Base-by-base conservation (phyloP, 2,113 vertebrate genomes). In the Barnardius zonarius region DNA sequence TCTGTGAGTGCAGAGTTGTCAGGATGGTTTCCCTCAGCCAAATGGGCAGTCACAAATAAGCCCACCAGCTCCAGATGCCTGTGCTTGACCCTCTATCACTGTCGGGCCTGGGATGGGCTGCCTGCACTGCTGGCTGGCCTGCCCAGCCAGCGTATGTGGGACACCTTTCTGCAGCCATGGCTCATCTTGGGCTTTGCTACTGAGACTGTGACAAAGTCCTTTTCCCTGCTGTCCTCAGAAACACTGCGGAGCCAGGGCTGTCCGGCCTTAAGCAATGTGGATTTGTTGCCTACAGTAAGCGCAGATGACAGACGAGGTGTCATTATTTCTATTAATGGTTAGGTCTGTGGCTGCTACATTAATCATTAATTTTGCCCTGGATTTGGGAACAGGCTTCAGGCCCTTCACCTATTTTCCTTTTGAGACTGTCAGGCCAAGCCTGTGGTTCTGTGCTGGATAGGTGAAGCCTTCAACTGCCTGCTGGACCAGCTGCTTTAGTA, bases 11-110 rank as follows among this genome's bases (percentile, higher is more conserved):
- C 4, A 8, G 64, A 15, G 9, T 33, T 62, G 39, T 46, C 0
- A 1, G 30, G 6, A 14, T 41, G n/a, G 7, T 20, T 93, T 62
- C 19, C 7, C 23, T 44, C 37, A 70, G 46, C 30, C 19, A 11
- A 28, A n/a, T 0, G 7, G 64, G 9, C 7, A 43, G 22, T 10
- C 30, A 10, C 1, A 1, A 68, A 43, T 44, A 54, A 62, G 30
- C 33, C 9, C 2, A 5, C 33, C 23, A 66, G 28, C 81, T 88
- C 51, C 75, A 28, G 41, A n/a, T 7, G 16, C 25, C n/a, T 43
- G n/a, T 16, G 17, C 44, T 66, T 0, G 3, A 19, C 17, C 9
- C 44, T 25, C 17, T 0, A 1, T 39, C 2, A 1, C 37, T 37
- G 31, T 2, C 0, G 0, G 25, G 31, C 30, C 11, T 25, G 24